These are phyloP conservation scores for Phthorimaea operculella DNA, from an alignment of 1,140 invertebrate genomes.

Conservation along the genomic window DNA sequence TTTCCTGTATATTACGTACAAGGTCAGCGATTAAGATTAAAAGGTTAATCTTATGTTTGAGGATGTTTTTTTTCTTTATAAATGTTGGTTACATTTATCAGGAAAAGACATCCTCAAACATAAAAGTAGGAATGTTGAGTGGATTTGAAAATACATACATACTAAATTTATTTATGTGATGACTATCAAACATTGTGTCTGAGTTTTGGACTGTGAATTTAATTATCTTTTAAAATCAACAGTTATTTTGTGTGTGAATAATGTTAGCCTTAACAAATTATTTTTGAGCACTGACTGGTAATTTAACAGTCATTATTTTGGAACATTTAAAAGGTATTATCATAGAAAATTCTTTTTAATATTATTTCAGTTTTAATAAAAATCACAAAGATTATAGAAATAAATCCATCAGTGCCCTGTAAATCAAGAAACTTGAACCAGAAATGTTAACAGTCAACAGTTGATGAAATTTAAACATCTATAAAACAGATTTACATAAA, in stretches of 20 bases:
- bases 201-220: slow-evolving; percentile 31
- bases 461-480: slow-evolving; percentile 26
- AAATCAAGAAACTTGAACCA: not conserved
- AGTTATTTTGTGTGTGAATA: slow-evolving; percentile 23
- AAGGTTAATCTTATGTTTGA: too few relatives aligned
- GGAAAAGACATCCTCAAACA: too few relatives aligned
- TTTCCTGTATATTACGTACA: too few relatives aligned
- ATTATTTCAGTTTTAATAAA: not conserved
- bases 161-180: slow-evolving; percentile 32
- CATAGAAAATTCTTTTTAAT: not conserved
- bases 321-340: not conserved
- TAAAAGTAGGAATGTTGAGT: too few relatives aligned
- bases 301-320: not conserved
- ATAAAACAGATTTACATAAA: slow-evolving; percentile 44
- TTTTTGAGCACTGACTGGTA: slow-evolving; percentile 33
- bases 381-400: not conserved
- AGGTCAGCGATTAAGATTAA: too few relatives aligned
- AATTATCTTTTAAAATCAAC: slow-evolving; percentile 30
- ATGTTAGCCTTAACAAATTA: slow-evolving; percentile 37
- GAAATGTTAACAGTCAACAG: slow-evolving; percentile 16
- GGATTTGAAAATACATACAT: slow-evolving; percentile 36
- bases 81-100: too few relatives aligned
- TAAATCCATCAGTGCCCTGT: slow-evolving; percentile 9
- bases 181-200: slow-evolving; percentile 34
- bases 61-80: too few relatives aligned